Evolutionary conservation across 2,797 vertebrate genomes (phyloP).

Genomic region (Mormyrus proboscirostris): DNA sequence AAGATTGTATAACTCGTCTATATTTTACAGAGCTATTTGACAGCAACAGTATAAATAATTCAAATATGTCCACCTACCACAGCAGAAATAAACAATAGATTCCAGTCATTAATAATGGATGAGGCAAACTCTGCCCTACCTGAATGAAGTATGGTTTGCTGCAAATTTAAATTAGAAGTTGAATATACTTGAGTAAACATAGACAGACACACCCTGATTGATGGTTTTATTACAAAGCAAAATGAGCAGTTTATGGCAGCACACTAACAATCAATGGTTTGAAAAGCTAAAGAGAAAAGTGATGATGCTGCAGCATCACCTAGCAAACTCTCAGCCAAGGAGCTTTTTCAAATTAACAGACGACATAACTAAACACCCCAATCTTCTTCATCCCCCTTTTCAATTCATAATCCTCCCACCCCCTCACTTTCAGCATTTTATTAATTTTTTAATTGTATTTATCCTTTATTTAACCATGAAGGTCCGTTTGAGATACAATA

Average conservation of each 20-base stretch:
- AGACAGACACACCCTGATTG: background rate
- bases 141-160: background rate
- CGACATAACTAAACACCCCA: background rate
- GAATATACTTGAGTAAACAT: background rate
- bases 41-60: slow-evolving; percentile 1
- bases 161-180: slow-evolving; percentile 1
- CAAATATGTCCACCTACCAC: background rate
- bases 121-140: background rate
- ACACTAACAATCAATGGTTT: background rate
- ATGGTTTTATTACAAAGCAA: slow-evolving; percentile 1
- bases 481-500: background rate
- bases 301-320: background rate
- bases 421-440: background rate
- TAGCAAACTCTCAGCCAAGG: background rate
- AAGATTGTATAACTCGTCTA: background rate
- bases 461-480: background rate
- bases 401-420: background rate
- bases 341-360: background rate
- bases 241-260: background rate
- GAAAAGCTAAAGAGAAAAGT: background rate
- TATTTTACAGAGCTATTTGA: background rate
- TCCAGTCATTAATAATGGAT: slow-evolving; percentile 9
- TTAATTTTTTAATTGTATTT: background rate
- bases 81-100: background rate
- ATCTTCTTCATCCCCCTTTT: background rate